Conservation (phyloP, 2,113 vertebrate species). For the Alethe diademata region DNA sequence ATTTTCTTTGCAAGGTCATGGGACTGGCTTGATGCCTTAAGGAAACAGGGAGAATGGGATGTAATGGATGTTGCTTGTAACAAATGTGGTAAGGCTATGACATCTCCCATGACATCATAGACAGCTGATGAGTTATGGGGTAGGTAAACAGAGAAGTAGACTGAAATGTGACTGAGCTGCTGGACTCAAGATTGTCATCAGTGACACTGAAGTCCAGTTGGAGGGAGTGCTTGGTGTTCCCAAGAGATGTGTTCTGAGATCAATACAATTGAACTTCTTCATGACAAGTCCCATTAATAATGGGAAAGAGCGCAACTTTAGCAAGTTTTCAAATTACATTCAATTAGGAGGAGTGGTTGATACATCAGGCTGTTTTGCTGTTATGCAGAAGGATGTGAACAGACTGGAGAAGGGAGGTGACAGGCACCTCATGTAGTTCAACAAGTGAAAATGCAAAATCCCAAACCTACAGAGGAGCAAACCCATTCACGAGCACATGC, state of each 20-base stretch:
- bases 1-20: neutral
- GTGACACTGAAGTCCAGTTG: neutral
- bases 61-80: neutral
- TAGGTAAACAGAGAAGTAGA: neutral
- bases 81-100: neutral
- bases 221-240: neutral
- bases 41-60: neutral
- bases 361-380: neutral
- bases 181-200: neutral
- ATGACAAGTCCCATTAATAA: neutral
- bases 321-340: neutral
- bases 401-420: neutral
- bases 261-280: neutral
- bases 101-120: neutral
- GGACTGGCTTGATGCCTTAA: neutral
- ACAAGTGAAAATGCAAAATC: neutral
- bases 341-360: neutral
- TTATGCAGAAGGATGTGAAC: neutral
- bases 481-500: neutral
- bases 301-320: neutral
- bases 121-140: neutral
- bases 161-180: neutral
- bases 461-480: neutral
- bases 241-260: neutral
- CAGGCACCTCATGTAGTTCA: neutral